These are phyloP conservation scores for Heliconius eleuchia DNA, from an alignment of 1,140 invertebrate genomes.

Conservation along the genomic window DNA sequence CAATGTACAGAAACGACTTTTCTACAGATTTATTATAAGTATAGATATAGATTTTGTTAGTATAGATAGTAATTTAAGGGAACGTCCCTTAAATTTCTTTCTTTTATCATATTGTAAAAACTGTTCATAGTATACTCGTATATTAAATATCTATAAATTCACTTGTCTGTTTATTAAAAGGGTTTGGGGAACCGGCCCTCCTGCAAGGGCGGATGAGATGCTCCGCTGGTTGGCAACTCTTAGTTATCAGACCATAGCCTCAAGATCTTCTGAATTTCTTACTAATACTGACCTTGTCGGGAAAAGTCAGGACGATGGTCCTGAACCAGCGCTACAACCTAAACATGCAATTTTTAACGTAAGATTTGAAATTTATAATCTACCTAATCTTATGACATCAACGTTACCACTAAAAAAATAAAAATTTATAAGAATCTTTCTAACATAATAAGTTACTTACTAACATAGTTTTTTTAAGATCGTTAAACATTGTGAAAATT, in stretches of 20 bases:
- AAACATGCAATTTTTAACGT: constrained; percentile 74
- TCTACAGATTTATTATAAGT: too few species aligned
- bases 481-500: constrained; percentile 80
- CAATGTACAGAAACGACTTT: too few species aligned
- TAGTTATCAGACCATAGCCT: constrained; percentile 65
- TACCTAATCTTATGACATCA: too few species aligned
- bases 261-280: constrained; percentile 52
- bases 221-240: constrained; percentile 70
- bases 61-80: too few species aligned
- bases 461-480: constrained; percentile 19
- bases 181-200: constrained; percentile 55
- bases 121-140: too few species aligned
- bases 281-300: constrained; percentile 51
- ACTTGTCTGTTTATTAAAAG: constrained; percentile 28
- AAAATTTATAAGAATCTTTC: too few species aligned
- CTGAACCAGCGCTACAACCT: constrained; percentile 51
- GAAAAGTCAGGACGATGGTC: constrained; percentile 34
- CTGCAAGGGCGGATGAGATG: constrained; percentile 58
- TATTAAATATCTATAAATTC: too few species aligned
- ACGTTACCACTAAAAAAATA: too few species aligned
- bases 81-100: too few species aligned
- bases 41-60: too few species aligned
- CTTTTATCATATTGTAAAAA: too few species aligned
- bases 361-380: constrained; percentile 20
- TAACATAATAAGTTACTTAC: too few species aligned